Evolutionary conservation across 2,888 invertebrate species (phyloP).

Genomic region (Drosophila rellima): DNA sequence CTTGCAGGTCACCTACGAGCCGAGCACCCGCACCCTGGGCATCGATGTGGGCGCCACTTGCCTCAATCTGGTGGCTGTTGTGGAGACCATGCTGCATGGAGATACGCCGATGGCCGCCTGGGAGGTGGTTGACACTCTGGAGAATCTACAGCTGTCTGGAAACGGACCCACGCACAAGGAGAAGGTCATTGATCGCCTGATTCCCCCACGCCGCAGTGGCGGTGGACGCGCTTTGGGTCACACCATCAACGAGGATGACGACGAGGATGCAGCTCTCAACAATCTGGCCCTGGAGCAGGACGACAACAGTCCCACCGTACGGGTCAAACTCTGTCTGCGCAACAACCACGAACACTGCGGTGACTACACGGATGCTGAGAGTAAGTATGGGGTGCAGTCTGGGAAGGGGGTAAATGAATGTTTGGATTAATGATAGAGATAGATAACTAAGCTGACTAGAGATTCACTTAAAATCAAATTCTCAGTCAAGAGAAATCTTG

Average conservation of each 20-base stretch:
- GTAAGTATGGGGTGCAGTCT: slow-evolving; percentile 87
- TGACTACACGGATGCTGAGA: slow-evolving; percentile 93
- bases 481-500: too few species aligned
- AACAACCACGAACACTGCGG: slow-evolving; percentile 94
- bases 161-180: slow-evolving; percentile 90
- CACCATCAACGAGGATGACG: slow-evolving; percentile 74
- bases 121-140: slow-evolving; percentile 91
- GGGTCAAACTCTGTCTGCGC: slow-evolving; percentile 93
- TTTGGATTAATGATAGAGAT: slow-evolving; percentile 1
- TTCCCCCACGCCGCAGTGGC: slow-evolving; percentile 85
- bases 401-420: not conserved
- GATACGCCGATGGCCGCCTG: slow-evolving; percentile 88
- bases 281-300: slow-evolving; percentile 88
- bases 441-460: too few species aligned
- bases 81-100: slow-evolving; percentile 89
- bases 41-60: slow-evolving; percentile 93
- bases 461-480: too few species aligned
- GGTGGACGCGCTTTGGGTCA: slow-evolving; percentile 87
- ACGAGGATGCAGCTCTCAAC: slow-evolving; percentile 86
- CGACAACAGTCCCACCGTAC: slow-evolving; percentile 88
- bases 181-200: slow-evolving; percentile 89
- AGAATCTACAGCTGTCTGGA: slow-evolving; percentile 90
- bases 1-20: slow-evolving; percentile 93
- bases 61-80: slow-evolving; percentile 91
- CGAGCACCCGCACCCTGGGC: slow-evolving; percentile 90